phyloP scores from a whole-genome alignment of 2,888 invertebrate genomes.

The Drosophila kambysellisi region DNA sequence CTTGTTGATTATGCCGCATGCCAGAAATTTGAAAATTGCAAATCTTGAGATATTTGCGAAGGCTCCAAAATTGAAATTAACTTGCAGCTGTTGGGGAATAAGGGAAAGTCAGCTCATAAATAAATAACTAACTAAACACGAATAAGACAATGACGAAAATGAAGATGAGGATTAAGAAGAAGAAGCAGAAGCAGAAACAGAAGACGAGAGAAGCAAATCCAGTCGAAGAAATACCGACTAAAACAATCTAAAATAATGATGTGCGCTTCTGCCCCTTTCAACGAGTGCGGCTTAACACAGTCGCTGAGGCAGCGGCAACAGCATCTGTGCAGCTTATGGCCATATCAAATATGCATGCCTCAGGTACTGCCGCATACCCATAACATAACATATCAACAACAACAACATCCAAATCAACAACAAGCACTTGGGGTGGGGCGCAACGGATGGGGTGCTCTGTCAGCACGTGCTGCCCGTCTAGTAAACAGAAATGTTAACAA shows the following conservation, averaged over 20 bases:
- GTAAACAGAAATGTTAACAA: slow-evolving; percentile 69
- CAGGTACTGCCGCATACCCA: slow-evolving; percentile 50
- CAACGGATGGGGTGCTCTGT: slow-evolving; percentile 51
- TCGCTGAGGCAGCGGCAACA: slow-evolving; percentile 34
- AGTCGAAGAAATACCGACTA: slow-evolving; percentile 4
- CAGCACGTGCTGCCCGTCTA: slow-evolving; percentile 75
- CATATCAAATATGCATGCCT: slow-evolving; percentile 73
- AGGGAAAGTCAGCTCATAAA: slow-evolving; percentile 48
- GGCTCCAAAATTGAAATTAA: slow-evolving; percentile 69
- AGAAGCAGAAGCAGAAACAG: neutral
- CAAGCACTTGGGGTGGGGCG: slow-evolving; percentile 21
- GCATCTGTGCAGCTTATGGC: slow-evolving; percentile 50
- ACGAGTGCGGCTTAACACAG: slow-evolving; percentile 52
- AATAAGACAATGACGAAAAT: neutral
- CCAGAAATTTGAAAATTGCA: slow-evolving; percentile 52
- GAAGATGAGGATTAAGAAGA: neutral
- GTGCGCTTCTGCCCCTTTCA: slow-evolving; percentile 43
- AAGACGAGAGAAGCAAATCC: neutral
- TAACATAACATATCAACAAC: slow-evolving; percentile 24
- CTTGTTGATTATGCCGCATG: slow-evolving; percentile 56
- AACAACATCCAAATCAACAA: slow-evolving; percentile 7
- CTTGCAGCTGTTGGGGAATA: slow-evolving; percentile 63
- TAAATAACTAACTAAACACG: slow-evolving; percentile 62
- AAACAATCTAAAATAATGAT: slow-evolving; percentile 48
- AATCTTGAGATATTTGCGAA: slow-evolving; percentile 40